Conservation (phyloP, 2,797 vertebrate species). For the Macrochelys suwanniensis region DNA sequence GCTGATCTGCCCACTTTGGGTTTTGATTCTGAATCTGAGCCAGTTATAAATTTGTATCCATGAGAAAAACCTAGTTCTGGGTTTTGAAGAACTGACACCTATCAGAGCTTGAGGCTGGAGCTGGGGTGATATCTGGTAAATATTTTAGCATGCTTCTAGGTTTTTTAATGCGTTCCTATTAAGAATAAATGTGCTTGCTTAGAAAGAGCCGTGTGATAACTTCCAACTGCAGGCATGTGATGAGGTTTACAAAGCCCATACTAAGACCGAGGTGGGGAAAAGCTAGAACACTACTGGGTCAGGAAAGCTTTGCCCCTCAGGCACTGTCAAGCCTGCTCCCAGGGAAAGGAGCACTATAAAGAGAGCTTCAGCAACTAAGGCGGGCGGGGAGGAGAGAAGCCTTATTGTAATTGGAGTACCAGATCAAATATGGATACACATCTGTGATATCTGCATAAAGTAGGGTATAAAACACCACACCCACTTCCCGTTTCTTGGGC, state of each 20-base stretch:
- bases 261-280: background rate
- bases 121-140: background rate
- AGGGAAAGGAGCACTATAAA: background rate
- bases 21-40: background rate
- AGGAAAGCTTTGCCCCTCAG: background rate
- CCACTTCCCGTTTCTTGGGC: background rate
- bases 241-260: background rate
- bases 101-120: background rate
- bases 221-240: background rate
- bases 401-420: background rate
- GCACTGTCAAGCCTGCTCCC: background rate
- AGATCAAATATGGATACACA: background rate
- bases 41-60: background rate
- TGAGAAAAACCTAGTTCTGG: background rate
- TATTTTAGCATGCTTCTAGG: background rate
- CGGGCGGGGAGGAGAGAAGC: background rate
- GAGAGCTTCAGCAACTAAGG: background rate
- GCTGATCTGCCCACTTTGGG: background rate
- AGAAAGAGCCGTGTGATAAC: background rate
- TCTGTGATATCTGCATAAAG: background rate
- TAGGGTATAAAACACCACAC: background rate
- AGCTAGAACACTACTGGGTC: background rate
- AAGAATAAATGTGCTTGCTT: background rate
- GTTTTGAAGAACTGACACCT: background rate
- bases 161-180: background rate